These are phyloP conservation scores for Mystacornis crossleyi DNA, from an alignment of 2,113 vertebrate genomes.

Conservation along the genomic window DNA sequence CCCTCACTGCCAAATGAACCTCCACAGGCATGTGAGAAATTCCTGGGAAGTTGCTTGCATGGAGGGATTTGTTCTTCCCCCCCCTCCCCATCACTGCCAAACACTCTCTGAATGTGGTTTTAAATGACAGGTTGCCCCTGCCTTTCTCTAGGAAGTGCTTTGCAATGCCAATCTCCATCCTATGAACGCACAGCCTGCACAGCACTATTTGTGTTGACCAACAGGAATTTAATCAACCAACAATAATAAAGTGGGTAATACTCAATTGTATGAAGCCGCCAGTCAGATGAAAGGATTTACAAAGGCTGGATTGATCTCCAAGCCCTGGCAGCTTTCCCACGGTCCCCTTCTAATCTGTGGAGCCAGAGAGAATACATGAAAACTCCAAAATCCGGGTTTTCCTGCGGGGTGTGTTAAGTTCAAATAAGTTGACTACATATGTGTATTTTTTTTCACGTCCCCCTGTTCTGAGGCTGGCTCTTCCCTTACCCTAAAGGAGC, in stretches of 20 bases:
- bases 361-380: constrained; percentile 31
- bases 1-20: neutral
- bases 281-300: constrained; percentile 71
- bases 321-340: constrained; percentile 72
- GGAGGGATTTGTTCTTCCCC: neutral
- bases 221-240: constrained; percentile 69
- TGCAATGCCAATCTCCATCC: constrained; percentile 30
- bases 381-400: neutral
- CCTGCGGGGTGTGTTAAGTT: neutral
- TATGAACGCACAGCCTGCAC: neutral
- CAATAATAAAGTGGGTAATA: constrained; percentile 70
- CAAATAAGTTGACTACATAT: neutral
- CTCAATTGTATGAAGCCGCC: constrained; percentile 54
- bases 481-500: constrained; percentile 48
- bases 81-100: neutral
- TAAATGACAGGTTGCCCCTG: neutral
- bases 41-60: neutral
- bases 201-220: constrained; percentile 68
- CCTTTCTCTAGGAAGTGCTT: constrained; percentile 24
- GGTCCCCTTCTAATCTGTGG: constrained; percentile 41
- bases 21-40: neutral
- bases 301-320: constrained; percentile 63
- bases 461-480: neutral
- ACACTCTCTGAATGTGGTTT: neutral
- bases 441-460: neutral